A percentile compares a stretch with the other conserved stretches of the same genome.
Conservation (phyloP, 2,888 invertebrate species). For the Eurytoma adleriae region DNA sequence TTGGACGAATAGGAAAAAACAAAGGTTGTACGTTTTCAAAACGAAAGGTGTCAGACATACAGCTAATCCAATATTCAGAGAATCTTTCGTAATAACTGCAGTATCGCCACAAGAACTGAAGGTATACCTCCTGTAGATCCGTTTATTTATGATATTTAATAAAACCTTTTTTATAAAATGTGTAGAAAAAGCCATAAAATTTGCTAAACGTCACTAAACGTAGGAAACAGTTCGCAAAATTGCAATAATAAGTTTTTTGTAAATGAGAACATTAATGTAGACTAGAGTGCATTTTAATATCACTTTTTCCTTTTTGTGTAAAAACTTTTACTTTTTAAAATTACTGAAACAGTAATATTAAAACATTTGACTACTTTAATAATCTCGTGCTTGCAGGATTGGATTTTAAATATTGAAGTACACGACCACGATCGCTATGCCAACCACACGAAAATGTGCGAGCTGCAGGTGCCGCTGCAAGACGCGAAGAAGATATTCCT, state of each 20-base stretch:
- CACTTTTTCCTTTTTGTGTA: too few species aligned
- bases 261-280: too few species aligned
- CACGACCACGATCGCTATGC: slow-evolving; percentile 77
- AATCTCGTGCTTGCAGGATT: slow-evolving; percentile 69
- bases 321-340: too few species aligned
- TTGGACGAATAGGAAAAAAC: slow-evolving; percentile 72
- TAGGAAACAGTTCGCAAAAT: too few species aligned
- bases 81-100: slow-evolving; percentile 75
- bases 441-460: slow-evolving; percentile 76
- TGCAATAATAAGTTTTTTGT: too few species aligned
- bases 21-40: slow-evolving; percentile 72
- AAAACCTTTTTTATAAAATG: neutral
- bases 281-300: too few species aligned
- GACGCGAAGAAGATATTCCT: slow-evolving; percentile 73
- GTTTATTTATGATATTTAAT: neutral
- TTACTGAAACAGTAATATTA: too few species aligned
- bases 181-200: too few species aligned
- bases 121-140: slow-evolving; percentile 62
- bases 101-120: slow-evolving; percentile 72
- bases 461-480: slow-evolving; percentile 74
- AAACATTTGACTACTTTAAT: too few species aligned
- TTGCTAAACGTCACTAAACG: too few species aligned
- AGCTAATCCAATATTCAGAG: slow-evolving; percentile 74
- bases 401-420: slow-evolving; percentile 74
- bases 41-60: slow-evolving; percentile 74